Conservation (phyloP, 2,797 vertebrate genomes). For the Ctenosaura bakeri region DNA sequence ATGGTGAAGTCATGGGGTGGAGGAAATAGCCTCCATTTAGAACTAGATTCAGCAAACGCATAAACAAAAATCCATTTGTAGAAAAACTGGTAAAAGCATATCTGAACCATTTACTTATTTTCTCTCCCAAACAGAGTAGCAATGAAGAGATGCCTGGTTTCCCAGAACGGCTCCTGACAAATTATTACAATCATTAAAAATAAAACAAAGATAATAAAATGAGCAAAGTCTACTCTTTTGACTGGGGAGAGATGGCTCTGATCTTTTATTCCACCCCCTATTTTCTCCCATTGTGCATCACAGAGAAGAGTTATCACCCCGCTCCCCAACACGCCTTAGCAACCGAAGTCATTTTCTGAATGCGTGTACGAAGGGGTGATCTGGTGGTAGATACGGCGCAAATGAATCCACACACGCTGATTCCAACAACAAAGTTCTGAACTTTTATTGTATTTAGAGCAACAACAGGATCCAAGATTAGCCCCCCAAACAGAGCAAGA, state of each 20-base stretch:
- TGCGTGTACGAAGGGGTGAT: slow-evolving; percentile 22
- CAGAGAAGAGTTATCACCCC: too few species aligned
- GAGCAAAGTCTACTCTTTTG: background rate
- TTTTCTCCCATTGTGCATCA: background rate
- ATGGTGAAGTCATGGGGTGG: slow-evolving; percentile 34
- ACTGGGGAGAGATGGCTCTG: background rate
- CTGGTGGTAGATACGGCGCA: slow-evolving; percentile 42
- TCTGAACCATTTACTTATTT: slow-evolving; percentile 59
- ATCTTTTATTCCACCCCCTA: background rate
- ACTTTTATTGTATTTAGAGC: slow-evolving; percentile 76
- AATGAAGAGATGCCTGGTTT: slow-evolving; percentile 58
- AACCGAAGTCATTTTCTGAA: slow-evolving; percentile 40
- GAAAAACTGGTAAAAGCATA: slow-evolving; percentile 67
- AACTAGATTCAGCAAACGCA: slow-evolving; percentile 72
- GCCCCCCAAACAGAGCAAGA: slow-evolving; percentile 68
- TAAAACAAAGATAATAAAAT: background rate
- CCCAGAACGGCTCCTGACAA: slow-evolving; percentile 49
- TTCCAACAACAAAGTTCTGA: slow-evolving; percentile 69
- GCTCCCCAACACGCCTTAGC: background rate
- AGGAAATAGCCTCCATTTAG: slow-evolving; percentile 65
- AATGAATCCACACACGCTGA: slow-evolving; percentile 53
- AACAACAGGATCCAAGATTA: slow-evolving; percentile 72
- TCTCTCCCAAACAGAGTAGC: slow-evolving; percentile 55
- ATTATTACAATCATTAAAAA: background rate
- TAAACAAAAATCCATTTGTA: slow-evolving; percentile 66